Base-by-base conservation (phyloP, 2,797 vertebrate genomes). In the Hydrocynus forskahlii region DNA sequence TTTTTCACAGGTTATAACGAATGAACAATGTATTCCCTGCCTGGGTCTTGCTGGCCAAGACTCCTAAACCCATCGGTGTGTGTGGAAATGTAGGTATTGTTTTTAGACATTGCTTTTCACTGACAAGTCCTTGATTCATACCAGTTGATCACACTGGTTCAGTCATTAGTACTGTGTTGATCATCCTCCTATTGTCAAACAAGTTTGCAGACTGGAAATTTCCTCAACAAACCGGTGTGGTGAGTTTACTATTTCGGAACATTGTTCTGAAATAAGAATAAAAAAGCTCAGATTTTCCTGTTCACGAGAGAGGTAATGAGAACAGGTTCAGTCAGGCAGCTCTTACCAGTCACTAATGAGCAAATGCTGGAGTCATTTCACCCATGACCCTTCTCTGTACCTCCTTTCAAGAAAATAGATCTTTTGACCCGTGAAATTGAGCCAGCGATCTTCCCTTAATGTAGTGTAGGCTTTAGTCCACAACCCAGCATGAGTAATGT, bases 341-440 rank as follows among this genome's bases (percentile, higher is more conserved):
- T 80, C 89, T 88, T 84, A 85, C 89, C 90, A 87, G 89, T 90
- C 89, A 90, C 89, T 92, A 93, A 93, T 92, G 88, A 92, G 82
- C 85, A 88, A 88, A 87, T 77, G 85, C 88, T 85, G 79, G 87
- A 68, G 89, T 83, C 90, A 79, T 91, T 93, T 92, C 92, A 92
- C 92, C 92, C 91, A 91, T 85, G 91, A 88, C 89, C 88, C 87
- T 79, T 19, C 89, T 91, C 88, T 90, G 89, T 90, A 90, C 88
- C 88, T 85, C 87, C 87, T 86, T 87, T 89, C 84, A 90, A 87
- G 89, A 90, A 92, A 89, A 80, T 82, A 64, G 82, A 88, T 85
- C 83, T 88, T 84, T 88, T 91, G 89, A 92, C 91, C 92, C 90
- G 89, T 92, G 90, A 92, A 92, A 93, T 90, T 70, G 89, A 92